Percentiles rank a stretch among this genome's conserved stretches.
Conservation (phyloP, 2,888 invertebrate genomes). For the Chrysolina americana region DNA sequence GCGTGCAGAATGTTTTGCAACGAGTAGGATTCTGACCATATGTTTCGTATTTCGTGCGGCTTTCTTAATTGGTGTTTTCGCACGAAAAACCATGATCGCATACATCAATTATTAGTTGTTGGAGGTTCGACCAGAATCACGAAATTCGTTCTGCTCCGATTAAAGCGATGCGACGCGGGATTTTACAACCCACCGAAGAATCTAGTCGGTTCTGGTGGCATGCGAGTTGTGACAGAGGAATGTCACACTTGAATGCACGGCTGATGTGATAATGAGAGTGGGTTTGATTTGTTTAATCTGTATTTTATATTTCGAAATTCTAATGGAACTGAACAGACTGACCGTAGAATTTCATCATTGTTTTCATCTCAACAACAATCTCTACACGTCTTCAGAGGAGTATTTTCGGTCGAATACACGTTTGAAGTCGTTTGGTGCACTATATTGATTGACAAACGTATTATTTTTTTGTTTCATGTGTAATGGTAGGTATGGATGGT, state of each 20-base stretch:
- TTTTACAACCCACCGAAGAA: background rate
- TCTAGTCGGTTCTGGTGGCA: conserved; percentile 6
- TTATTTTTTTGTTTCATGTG: too few relatives aligned
- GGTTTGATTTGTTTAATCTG: background rate
- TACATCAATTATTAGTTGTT: background rate
- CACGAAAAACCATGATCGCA: background rate
- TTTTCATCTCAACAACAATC: background rate
- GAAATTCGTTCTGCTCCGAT: background rate
- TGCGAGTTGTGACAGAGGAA: conserved; percentile 6
- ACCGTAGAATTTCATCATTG: background rate
- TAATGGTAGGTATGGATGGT: too few relatives aligned
- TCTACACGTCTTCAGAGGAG: background rate
- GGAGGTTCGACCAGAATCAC: background rate
- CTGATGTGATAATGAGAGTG: conserved; percentile 8
- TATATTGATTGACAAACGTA: too few relatives aligned
- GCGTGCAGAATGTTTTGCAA: conserved; percentile 46
- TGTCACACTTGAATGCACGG: conserved; percentile 1
- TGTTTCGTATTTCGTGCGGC: conserved; percentile 42
- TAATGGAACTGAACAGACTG: background rate
- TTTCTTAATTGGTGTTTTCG: conserved; percentile 24
- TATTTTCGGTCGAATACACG: background rate
- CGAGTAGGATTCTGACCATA: conserved; percentile 51
- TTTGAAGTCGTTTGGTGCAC: too few relatives aligned
- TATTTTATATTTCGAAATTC: background rate
- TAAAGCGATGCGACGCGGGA: too few relatives aligned